Evolutionary conservation across 2,888 invertebrate species (phyloP).

Genomic region (Agonopterix alstromeriana): DNA sequence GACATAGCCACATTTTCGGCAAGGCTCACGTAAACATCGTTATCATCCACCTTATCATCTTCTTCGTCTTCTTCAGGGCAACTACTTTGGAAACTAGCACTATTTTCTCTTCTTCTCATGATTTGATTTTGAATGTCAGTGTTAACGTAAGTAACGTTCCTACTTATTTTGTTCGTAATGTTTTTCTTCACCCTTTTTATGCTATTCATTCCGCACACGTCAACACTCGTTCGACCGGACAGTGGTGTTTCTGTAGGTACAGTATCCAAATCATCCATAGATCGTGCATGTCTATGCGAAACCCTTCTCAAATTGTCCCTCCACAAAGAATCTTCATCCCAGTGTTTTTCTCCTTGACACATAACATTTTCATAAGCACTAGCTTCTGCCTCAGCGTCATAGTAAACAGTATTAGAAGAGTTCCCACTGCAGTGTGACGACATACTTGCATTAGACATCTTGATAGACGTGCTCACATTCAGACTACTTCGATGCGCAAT

Average conservation of each 20-base stretch:
- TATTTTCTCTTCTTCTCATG: constrained; percentile 50
- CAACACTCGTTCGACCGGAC: constrained; percentile 36
- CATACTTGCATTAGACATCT: constrained; percentile 65
- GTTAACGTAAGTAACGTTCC: constrained; percentile 89
- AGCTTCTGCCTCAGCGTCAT: constrained; percentile 64
- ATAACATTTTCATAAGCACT: constrained; percentile 63
- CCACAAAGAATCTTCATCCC: constrained; percentile 91
- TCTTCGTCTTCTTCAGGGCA: constrained; percentile 27
- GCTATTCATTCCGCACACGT: constrained; percentile 53
- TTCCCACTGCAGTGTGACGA: constrained; percentile 68
- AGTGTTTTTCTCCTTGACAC: constrained; percentile 82
- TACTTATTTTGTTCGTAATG: constrained; percentile 66
- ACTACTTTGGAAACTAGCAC: constrained; percentile 22
- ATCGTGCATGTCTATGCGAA: constrained; percentile 88
- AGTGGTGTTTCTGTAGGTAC: constrained; percentile 34
- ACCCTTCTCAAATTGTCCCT: constrained; percentile 86
- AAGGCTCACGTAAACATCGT: constrained; percentile 72
- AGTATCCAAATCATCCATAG: constrained; percentile 87
- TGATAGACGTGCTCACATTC: constrained; percentile 38
- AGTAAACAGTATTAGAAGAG: constrained; percentile 67
- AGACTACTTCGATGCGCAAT: constrained; percentile 21
- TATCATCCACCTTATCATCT: constrained; percentile 54
- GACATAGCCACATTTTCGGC: constrained; percentile 43
- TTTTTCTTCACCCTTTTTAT: constrained; percentile 61
- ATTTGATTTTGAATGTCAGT: constrained; percentile 77